Evolutionary conservation across 2,797 vertebrate species (phyloP).

Genomic region (Urocyon cinereoargenteus): DNA sequence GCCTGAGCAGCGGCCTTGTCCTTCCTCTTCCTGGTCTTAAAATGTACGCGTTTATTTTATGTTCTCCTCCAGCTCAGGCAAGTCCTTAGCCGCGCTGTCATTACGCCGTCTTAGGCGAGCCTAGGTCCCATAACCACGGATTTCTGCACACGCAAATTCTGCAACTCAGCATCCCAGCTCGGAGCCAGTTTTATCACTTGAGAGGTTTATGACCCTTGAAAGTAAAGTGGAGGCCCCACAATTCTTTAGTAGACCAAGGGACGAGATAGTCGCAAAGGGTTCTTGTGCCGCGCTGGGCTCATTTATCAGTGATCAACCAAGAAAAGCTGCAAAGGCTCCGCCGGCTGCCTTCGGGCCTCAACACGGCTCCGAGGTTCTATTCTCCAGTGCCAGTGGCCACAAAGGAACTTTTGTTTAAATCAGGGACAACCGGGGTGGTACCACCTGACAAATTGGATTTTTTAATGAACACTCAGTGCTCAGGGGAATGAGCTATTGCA

Average conservation of each 20-base stretch:
- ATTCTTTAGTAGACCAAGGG: background rate
- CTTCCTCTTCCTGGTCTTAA: background rate
- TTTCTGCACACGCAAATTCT: background rate
- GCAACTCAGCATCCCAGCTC: background rate
- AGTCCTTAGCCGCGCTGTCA: background rate
- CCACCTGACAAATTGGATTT: constrained; percentile 49
- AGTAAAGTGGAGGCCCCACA: background rate
- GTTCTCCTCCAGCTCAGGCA: background rate
- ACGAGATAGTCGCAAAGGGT: background rate
- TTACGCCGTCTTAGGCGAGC: background rate
- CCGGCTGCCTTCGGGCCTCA: background rate
- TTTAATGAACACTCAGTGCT: background rate
- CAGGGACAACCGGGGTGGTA: constrained; percentile 5
- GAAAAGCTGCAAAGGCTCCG: background rate
- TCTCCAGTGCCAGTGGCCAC: constrained; percentile 49
- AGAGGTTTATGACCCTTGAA: background rate
- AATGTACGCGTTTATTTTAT: fast-evolving
- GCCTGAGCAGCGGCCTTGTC: fast-evolving
- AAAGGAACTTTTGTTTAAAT: constrained; percentile 73
- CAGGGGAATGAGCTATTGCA: background rate
- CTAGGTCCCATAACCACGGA: fast-evolving
- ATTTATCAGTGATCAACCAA: background rate
- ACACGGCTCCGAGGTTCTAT: background rate
- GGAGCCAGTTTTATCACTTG: background rate
- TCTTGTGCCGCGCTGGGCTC: background rate